phyloP scores from a whole-genome alignment of 2,888 invertebrate species.

The Eupithecia pulchellata region DNA sequence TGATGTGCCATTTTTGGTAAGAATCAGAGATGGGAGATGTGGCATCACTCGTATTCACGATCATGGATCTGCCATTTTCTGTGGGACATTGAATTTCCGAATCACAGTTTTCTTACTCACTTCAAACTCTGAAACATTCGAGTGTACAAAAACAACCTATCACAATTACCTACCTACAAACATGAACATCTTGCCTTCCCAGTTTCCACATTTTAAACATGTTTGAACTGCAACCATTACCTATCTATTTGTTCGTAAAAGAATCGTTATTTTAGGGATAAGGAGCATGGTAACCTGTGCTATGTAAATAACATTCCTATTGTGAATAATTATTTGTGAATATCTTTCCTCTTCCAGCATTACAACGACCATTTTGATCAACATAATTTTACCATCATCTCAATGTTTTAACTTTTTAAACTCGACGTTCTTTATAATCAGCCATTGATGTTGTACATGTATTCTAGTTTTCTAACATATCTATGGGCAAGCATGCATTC shows the following conservation, averaged over 20 bases:
- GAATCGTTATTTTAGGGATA: background rate
- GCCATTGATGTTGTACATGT: background rate
- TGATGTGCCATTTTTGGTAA: slow-evolving; percentile 79
- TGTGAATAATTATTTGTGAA: slow-evolving; percentile 38
- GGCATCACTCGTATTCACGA: slow-evolving; percentile 50
- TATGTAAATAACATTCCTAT: slow-evolving; percentile 45
- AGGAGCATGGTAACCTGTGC: slow-evolving; percentile 40
- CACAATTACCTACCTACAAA: slow-evolving; percentile 17
- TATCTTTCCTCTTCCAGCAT: slow-evolving; percentile 21
- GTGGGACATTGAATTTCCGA: slow-evolving; percentile 40
- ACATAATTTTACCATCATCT: slow-evolving; percentile 2
- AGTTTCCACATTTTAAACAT: slow-evolving; percentile 9
- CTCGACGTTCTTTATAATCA: background rate
- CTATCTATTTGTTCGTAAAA: slow-evolving; percentile 8
- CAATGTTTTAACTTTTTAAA: slow-evolving; percentile 7
- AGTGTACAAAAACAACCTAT: slow-evolving; percentile 27
- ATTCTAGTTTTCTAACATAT: background rate
- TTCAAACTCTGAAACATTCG: slow-evolving; percentile 22
- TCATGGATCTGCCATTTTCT: slow-evolving; percentile 48
- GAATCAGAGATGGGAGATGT: slow-evolving; percentile 53
- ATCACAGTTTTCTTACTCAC: slow-evolving; percentile 35
- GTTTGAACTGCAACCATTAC: slow-evolving; percentile 1
- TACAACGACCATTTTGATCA: slow-evolving; percentile 15
- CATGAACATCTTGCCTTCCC: slow-evolving; percentile 15
- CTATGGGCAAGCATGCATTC: slow-evolving; percentile 3